phyloP scores from a whole-genome alignment of 1,140 invertebrate genomes.

The Popillia japonica region DNA sequence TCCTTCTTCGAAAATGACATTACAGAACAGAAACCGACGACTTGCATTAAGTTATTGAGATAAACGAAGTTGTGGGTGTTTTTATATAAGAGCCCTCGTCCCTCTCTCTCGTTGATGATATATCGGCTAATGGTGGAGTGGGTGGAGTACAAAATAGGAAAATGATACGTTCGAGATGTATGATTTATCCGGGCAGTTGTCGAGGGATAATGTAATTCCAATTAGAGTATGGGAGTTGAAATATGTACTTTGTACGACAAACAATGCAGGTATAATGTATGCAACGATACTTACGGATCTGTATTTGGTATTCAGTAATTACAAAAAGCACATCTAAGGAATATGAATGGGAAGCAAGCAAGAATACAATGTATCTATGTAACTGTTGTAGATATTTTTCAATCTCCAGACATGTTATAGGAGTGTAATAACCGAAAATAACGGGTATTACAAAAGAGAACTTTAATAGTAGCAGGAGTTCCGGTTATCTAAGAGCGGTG shows the following conservation, averaged over 20 bases:
- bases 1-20: background rate
- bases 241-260: background rate
- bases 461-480: too few species aligned
- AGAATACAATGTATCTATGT: too few species aligned
- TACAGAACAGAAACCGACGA: background rate
- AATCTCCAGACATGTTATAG: too few species aligned
- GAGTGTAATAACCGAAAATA: too few species aligned
- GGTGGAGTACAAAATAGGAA: background rate
- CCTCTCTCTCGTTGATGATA: background rate
- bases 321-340: too few species aligned
- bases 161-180: background rate
- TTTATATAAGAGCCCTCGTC: background rate
- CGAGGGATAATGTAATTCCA: background rate
- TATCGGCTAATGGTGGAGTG: background rate
- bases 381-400: too few species aligned
- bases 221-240: background rate
- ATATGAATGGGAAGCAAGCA: too few species aligned
- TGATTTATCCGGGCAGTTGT: background rate
- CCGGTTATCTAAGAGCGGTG: too few species aligned
- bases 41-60: background rate
- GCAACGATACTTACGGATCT: too few species aligned
- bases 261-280: background rate
- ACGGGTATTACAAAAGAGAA: too few species aligned
- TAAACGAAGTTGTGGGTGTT: constrained; percentile 2
- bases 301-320: too few species aligned